Conservation (phyloP, 1,140 invertebrate species). For the Asbolus verrucosus region DNA sequence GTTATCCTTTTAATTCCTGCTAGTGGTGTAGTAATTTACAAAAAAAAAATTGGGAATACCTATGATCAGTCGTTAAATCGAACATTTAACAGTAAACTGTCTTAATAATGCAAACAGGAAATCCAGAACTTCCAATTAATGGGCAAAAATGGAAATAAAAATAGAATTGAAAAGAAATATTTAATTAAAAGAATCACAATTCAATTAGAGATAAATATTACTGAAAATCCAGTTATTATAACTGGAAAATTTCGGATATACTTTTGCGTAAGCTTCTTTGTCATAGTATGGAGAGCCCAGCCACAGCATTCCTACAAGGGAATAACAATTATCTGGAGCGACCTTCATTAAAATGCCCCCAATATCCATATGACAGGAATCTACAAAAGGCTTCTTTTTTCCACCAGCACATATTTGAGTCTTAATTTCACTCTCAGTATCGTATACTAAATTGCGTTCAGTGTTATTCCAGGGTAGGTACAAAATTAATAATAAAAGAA, state of each 20-base stretch:
- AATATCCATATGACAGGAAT: conserved; percentile 72
- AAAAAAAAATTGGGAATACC: too few relatives aligned
- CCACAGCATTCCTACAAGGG: conserved; percentile 74
- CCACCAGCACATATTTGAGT: conserved; percentile 75
- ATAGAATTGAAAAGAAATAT: conserved; percentile 65
- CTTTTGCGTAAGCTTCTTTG: conserved; percentile 75
- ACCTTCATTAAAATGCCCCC: conserved; percentile 77
- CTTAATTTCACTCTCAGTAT: conserved; percentile 5
- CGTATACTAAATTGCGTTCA: conserved; percentile 11
- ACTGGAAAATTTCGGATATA: conserved; percentile 77
- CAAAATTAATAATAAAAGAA: too few relatives aligned
- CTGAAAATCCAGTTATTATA: conserved; percentile 62
- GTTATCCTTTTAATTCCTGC: too few relatives aligned
- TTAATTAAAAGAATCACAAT: conserved; percentile 62
- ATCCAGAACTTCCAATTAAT: too few relatives aligned
- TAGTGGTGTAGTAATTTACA: too few relatives aligned
- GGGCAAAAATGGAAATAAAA: too few relatives aligned
- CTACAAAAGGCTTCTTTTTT: conserved; percentile 58
- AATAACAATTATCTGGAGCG: conserved; percentile 61
- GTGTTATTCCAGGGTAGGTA: neutral
- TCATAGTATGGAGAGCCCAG: conserved; percentile 82
- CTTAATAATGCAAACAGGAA: too few relatives aligned
- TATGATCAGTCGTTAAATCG: too few relatives aligned
- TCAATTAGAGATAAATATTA: conserved; percentile 65
- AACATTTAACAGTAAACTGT: too few relatives aligned